Evolutionary conservation across 2,113 vertebrate species (phyloP).

Genomic region (Paracanthobrama guichenoti): DNA sequence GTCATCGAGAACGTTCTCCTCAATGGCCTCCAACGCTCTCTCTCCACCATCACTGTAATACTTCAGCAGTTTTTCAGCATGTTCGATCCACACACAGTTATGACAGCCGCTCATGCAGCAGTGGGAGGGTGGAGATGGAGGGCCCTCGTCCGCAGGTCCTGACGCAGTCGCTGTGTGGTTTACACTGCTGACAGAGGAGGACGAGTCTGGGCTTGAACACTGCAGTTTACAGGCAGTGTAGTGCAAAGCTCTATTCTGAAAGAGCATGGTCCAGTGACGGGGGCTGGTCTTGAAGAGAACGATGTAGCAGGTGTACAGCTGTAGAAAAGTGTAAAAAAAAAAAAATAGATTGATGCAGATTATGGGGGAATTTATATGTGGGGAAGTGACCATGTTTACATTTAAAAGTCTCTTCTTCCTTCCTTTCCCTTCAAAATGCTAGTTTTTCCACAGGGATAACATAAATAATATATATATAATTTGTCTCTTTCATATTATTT

Average conservation of each 20-base stretch:
- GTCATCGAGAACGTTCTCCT: slow-evolving; percentile 83
- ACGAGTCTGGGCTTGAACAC: slow-evolving; percentile 4
- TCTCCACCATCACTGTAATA: slow-evolving; percentile 79
- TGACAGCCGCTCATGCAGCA: slow-evolving; percentile 95
- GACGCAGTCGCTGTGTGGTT: not conserved
- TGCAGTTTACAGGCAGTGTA: not conserved
- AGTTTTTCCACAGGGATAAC: not conserved
- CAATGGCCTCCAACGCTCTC: slow-evolving; percentile 78
- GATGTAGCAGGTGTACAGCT: slow-evolving; percentile 58
- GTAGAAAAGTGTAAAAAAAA: not conserved
- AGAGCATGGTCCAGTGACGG: not conserved
- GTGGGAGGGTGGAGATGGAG: slow-evolving; percentile 74
- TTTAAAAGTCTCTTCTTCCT: not conserved
- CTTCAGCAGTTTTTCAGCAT: slow-evolving; percentile 80
- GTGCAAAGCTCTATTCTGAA: slow-evolving; percentile 19
- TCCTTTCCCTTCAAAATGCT: not conserved
- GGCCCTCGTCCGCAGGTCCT: slow-evolving; percentile 49
- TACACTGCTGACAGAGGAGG: rapidly evolving
- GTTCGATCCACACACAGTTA: slow-evolving; percentile 89
- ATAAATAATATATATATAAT: too few relatives aligned
- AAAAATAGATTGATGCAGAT: not conserved
- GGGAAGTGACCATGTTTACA: not conserved
- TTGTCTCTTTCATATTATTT: too few relatives aligned
- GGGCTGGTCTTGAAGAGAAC: slow-evolving; percentile 2
- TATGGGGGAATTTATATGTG: not conserved